Evolutionary conservation across 2,113 vertebrate species (phyloP), one percentile per base, ranked within the genome.

Genomic region (Apteryx mantelli): DNA sequence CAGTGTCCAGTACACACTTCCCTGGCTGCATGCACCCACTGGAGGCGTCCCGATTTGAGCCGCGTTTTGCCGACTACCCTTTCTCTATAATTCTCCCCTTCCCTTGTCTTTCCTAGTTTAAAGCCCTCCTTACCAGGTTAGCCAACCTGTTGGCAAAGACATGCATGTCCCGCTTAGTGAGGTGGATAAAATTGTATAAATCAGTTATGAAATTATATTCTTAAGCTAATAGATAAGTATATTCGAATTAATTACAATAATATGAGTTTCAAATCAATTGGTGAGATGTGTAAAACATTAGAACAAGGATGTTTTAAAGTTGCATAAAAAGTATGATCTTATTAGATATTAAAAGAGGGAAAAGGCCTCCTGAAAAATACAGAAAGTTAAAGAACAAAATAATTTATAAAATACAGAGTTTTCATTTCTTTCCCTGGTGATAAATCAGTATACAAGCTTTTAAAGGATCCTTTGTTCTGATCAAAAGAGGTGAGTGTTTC

Each of bases 391-490:
- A 91, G 24, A 78, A 78, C 2, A 9, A 60, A 78, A 79, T 90
- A 16, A 58, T 66, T 92, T 86, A 48, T 64, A 88, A 80, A 82
- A 92, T 34, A 64, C 13, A n/a, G n/a, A n/a, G 8, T 55, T 55
- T 55, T 55, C 24, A 9, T 22, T 5, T 76, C 4, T 93, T 91
- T 94, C 70, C 19, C 44, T 61, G 18, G 16, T 89, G 83, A 94
- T 86, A 95, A 89, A 94, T 64, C 4, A 13, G 50, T 94, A 89
- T n/a, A 74, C 21, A 90, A 71, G 9, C 42, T 94, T 91, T 91
- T 91, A 93, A 94, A 80, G 11, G 42, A 87, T 82, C 53, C 69
- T 95, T 95, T 95, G 94, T 91, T 93, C 63, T 75, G 36, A 93
- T 95, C 76, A 91, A 90, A 95, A 89, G 55, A 93, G 50, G n/a